Conservation (phyloP, 2,888 invertebrate species). For the Parasteatoda lunata region DNA sequence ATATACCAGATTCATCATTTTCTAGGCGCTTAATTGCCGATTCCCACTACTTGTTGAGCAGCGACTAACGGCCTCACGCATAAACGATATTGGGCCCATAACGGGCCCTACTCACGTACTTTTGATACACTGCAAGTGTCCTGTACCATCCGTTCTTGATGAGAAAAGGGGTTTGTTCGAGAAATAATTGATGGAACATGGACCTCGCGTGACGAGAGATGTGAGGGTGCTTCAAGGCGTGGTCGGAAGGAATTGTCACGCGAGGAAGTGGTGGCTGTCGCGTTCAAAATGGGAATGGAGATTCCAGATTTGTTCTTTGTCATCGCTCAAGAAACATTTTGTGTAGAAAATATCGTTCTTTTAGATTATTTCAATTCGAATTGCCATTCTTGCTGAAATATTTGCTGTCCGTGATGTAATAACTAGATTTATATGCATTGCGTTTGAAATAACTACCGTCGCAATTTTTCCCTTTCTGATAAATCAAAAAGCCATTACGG, state of each 20-base stretch:
- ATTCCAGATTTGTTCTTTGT: background rate
- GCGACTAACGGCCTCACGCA: background rate
- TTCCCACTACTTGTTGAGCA: background rate
- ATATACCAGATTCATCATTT: background rate
- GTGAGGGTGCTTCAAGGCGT: constrained; percentile 2
- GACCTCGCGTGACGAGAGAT: background rate
- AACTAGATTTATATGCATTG: too few relatives aligned
- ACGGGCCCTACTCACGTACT: background rate
- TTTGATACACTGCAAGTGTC: constrained; percentile 1
- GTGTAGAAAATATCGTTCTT: too few relatives aligned
- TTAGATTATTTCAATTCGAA: too few relatives aligned
- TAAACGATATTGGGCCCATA: background rate
- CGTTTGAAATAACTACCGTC: too few relatives aligned
- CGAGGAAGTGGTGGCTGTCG: background rate
- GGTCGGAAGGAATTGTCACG: background rate
- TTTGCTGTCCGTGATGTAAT: too few relatives aligned
- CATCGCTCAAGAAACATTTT: background rate
- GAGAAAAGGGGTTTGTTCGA: background rate
- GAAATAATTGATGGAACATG: constrained; percentile 5
- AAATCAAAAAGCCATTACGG: too few relatives aligned
- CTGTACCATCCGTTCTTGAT: background rate
- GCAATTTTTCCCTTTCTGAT: too few relatives aligned
- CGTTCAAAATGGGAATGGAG: background rate
- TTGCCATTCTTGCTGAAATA: too few relatives aligned
- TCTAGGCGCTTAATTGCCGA: background rate